A percentile compares a stretch with the other conserved stretches of the same genome.
These are phyloP conservation scores for Tragelaphus imberbis DNA, from an alignment of 2,113 vertebrate species.

Conservation along the genomic window DNA sequence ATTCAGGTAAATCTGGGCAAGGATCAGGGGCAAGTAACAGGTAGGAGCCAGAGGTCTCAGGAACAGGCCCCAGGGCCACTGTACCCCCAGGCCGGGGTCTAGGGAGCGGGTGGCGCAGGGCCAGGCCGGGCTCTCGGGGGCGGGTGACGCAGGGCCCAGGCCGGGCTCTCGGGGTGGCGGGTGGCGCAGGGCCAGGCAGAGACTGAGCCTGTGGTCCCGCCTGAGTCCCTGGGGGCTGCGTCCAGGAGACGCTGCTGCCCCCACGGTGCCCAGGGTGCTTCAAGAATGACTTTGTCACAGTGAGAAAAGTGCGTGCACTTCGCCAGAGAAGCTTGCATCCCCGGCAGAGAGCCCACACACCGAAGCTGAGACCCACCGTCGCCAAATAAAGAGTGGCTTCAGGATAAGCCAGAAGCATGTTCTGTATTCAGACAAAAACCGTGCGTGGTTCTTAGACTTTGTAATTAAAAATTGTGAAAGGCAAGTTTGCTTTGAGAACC, in stretches of 20 bases:
- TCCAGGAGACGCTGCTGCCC: neutral
- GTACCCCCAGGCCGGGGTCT: neutral
- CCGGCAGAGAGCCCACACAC: neutral
- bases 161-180: neutral
- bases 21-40: neutral
- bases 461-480: neutral
- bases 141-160: rapidly evolving
- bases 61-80: too few species aligned
- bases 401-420: neutral
- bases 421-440: neutral
- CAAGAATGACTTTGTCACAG: neutral
- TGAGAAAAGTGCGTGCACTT: neutral
- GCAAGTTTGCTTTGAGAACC: neutral
- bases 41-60: neutral
- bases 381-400: neutral
- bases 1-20: neutral
- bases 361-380: neutral
- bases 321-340: neutral
- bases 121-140: neutral
- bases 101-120: rapidly evolving
- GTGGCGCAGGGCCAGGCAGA: rapidly evolving
- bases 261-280: neutral
- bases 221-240: neutral
- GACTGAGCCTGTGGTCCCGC: neutral
- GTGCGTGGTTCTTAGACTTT: neutral